Evolutionary conservation across 2,113 vertebrate species (phyloP).

Genomic region (human (Homo sapiens)): GRCh38 chr13:57535501-57536000

Average conservation of each 20-base stretch:
- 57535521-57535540: neutral
- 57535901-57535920: neutral
- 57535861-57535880: neutral
- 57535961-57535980: slow-evolving; percentile 11
- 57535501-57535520: neutral
- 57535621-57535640: no score
- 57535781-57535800: no score
- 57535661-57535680: no score
- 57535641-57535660: no score
- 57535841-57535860: neutral
- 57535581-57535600: no score
- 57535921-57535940: slow-evolving; percentile 19
- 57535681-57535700: no score
- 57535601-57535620: no score
- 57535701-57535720: no score
- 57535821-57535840: neutral
- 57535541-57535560: neutral
- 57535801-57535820: neutral
- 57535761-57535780: no score
- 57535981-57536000: slow-evolving; percentile 38
- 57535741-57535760: no score
- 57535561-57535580: no score
- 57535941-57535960: neutral
- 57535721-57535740: no score
- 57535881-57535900: neutral